A percentile compares a stretch with the other conserved stretches of the same genome.
Conservation (phyloP, 1,140 invertebrate genomes). For the Dendroctonus ponderosae region DNA sequence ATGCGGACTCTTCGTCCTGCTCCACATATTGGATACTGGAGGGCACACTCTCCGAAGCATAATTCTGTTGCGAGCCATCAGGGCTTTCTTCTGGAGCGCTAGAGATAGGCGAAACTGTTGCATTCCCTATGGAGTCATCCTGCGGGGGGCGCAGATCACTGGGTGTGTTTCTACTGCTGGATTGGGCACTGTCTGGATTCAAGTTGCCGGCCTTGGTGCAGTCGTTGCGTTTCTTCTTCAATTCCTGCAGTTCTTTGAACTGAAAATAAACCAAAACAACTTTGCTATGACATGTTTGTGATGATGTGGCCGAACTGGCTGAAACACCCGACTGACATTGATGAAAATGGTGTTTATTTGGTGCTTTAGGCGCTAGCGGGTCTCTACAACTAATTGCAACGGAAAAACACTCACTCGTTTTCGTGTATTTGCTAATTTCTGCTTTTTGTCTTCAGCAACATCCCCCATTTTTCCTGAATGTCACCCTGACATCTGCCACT, state of each 20-base stretch:
- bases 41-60: too few species aligned
- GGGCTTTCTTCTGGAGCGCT: slow-evolving; percentile 19
- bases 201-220: background rate
- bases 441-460: slow-evolving; percentile 58
- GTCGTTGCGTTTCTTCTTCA: slow-evolving; percentile 34
- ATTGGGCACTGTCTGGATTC: slow-evolving; percentile 8
- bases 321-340: background rate
- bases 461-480: slow-evolving; percentile 52
- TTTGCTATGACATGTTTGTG: slow-evolving; percentile 23
- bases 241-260: slow-evolving; percentile 38
- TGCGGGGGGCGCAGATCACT: slow-evolving; percentile 19
- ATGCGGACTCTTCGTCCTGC: background rate
- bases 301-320: slow-evolving; percentile 17
- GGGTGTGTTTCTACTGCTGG: slow-evolving; percentile 27
- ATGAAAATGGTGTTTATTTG: background rate
- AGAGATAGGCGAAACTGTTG: slow-evolving; percentile 23
- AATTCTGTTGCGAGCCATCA: background rate
- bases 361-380: background rate
- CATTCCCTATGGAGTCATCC: background rate
- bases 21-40: too few species aligned
- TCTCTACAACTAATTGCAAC: background rate
- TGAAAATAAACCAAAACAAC: slow-evolving; percentile 27
- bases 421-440: slow-evolving; percentile 61
- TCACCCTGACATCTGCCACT: too few species aligned
- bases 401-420: slow-evolving; percentile 57